Conservation (phyloP, 2,797 vertebrate species). For the Chloroceryle inda region DNA sequence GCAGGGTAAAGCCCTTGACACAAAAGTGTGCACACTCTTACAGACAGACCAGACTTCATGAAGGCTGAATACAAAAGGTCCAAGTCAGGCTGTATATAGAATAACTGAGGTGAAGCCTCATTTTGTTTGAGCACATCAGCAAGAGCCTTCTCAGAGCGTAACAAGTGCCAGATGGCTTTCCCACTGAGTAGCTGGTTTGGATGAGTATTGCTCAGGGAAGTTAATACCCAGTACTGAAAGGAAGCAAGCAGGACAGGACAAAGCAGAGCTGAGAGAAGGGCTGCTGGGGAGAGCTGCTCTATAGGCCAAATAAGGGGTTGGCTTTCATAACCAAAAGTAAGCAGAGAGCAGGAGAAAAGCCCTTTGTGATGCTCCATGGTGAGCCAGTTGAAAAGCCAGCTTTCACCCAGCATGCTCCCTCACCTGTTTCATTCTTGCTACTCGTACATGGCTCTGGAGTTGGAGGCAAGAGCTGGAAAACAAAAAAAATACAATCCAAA, state of each 20-base stretch:
- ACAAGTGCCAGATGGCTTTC: background rate
- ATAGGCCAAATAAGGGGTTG: background rate
- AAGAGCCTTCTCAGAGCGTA: background rate
- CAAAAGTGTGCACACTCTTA: background rate
- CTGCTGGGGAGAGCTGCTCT: background rate
- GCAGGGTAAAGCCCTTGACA: fast-evolving
- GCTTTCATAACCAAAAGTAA: background rate
- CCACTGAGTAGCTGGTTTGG: background rate
- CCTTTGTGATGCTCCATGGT: background rate
- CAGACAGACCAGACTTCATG: background rate
- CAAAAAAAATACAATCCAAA: slow-evolving; percentile 12
- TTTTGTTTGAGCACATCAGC: background rate
- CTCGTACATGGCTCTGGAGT: background rate
- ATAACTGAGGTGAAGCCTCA: background rate
- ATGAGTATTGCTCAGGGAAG: background rate
- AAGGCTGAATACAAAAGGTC: background rate
- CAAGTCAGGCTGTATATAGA: background rate
- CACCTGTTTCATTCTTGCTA: slow-evolving; percentile 32
- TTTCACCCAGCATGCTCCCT: slow-evolving; percentile 27
- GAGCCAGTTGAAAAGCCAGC: slow-evolving; percentile 6
- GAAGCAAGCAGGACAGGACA: slow-evolving; percentile 31
- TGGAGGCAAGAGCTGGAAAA: slow-evolving; percentile 53
- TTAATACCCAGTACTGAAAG: background rate
- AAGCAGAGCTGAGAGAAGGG: slow-evolving; percentile 30
- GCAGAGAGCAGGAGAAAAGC: background rate